Percentiles rank a stretch among this genome's conserved stretches.
phyloP scores from a whole-genome alignment of 2,888 invertebrate genomes.

The Drosophila formosana region DNA sequence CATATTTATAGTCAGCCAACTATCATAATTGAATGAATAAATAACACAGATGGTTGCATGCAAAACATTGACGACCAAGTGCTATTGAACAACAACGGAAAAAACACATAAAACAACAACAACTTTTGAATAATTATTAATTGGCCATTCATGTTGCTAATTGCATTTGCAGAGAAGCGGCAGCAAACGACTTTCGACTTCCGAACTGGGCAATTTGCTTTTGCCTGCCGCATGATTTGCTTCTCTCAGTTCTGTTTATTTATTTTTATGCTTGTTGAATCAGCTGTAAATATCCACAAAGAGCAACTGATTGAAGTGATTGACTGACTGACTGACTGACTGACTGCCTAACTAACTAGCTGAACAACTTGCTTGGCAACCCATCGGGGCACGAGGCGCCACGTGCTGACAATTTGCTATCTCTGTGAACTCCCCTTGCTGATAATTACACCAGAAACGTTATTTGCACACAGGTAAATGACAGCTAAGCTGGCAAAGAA shows the following conservation, averaged over 20 bases:
- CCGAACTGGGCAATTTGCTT: constrained; percentile 40
- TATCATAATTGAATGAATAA: constrained; percentile 40
- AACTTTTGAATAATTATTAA: constrained; percentile 49
- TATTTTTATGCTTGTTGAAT: constrained; percentile 46
- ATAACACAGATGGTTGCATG: constrained; percentile 36
- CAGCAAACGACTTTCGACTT: constrained; percentile 24
- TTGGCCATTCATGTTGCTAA: constrained; percentile 70
- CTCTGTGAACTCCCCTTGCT: constrained; percentile 1
- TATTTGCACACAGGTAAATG: constrained; percentile 33
- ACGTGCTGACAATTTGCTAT: constrained; percentile 13
- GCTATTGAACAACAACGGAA: constrained; percentile 22
- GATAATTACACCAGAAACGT: constrained; percentile 34
- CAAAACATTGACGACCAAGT: constrained; percentile 32
- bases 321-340: constrained; percentile 7
- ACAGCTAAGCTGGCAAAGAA: constrained; percentile 6
- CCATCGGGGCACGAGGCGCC: constrained; percentile 13
- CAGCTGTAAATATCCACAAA: constrained; percentile 45
- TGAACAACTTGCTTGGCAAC: constrained; percentile 1
- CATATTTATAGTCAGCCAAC: constrained; percentile 19
- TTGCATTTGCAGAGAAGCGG: constrained; percentile 54
- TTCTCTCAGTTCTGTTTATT: constrained; percentile 54
- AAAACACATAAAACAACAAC: constrained; percentile 10
- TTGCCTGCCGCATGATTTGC: constrained; percentile 52
- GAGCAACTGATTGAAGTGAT: constrained; percentile 19
- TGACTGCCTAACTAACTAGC: constrained; percentile 2